These are phyloP conservation scores for Aphis craccivora DNA, from an alignment of 1,140 invertebrate genomes.

Conservation along the genomic window DNA sequence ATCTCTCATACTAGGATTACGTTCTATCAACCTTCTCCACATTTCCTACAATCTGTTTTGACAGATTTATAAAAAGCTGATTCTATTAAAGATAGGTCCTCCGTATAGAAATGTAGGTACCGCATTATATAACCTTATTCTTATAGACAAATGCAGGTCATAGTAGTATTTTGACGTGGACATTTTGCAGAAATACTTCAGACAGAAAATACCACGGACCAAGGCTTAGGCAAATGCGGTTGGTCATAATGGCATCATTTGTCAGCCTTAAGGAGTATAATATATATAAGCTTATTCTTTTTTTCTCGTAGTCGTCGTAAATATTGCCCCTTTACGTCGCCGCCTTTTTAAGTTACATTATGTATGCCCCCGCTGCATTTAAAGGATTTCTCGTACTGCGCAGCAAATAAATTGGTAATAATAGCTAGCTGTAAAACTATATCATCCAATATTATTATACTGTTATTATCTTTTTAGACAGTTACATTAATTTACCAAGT, in stretches of 20 bases:
- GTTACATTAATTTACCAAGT: background rate
- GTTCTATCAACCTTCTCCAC: background rate
- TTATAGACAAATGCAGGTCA: background rate
- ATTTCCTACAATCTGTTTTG: background rate
- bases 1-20: background rate
- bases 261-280: conserved; percentile 48
- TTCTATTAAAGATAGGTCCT: background rate
- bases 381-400: background rate
- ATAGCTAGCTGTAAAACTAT: background rate
- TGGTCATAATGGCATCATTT: conserved; percentile 44
- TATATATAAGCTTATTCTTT: conserved; percentile 34
- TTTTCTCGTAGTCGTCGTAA: background rate
- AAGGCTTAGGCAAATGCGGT: conserved; percentile 46
- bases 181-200: conserved; percentile 34
- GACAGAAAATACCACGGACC: conserved; percentile 25
- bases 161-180: conserved; percentile 37
- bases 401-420: background rate
- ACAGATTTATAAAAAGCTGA: conserved; percentile 12
- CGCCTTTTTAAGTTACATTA: conserved; percentile 38
- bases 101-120: background rate
- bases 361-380: background rate
- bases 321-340: background rate
- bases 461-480: background rate
- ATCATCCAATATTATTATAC: background rate
- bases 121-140: background rate